phyloP scores from a whole-genome alignment of 2,113 vertebrate genomes.

The Campylomormyrus numenius region DNA sequence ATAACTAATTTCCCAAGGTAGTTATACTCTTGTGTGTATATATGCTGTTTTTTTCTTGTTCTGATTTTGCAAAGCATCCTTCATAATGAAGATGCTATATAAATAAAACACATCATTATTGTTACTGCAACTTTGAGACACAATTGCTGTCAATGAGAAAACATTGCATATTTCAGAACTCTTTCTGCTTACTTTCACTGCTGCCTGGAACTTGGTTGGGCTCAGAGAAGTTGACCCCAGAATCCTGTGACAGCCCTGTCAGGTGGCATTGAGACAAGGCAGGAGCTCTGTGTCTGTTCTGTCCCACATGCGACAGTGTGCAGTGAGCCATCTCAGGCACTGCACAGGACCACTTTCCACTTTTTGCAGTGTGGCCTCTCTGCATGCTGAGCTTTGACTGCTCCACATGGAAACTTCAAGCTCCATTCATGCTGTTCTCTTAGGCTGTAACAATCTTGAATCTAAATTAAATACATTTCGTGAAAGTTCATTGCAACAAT shows the following conservation, averaged over 20 bases:
- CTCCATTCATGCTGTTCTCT: conserved; percentile 9
- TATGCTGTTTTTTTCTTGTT: background rate
- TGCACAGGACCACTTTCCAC: background rate
- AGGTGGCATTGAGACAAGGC: background rate
- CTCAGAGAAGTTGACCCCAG: conserved; percentile 23
- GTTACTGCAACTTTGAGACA: background rate
- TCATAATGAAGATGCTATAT: background rate
- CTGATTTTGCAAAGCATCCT: background rate
- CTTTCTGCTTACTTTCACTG: conserved; percentile 38
- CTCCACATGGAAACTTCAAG: conserved; percentile 4
- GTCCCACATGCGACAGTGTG: background rate
- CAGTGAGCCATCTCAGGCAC: background rate
- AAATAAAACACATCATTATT: background rate
- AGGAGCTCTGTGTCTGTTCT: background rate
- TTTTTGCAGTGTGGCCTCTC: conserved; percentile 9
- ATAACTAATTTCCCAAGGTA: background rate
- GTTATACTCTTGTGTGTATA: background rate
- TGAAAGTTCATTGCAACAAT: background rate
- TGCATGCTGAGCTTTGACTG: conserved; percentile 11
- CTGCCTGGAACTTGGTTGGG: conserved; percentile 34
- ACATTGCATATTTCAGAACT: background rate
- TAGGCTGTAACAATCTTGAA: conserved; percentile 23
- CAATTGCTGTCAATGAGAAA: background rate
- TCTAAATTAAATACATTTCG: background rate
- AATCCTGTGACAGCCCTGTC: conserved; percentile 24